A percentile compares a stretch with the other conserved stretches of the same genome.
Conservation (phyloP, 35 echinoderm and acorn worm genomes). For the Heliocidaris tuberculata region DNA sequence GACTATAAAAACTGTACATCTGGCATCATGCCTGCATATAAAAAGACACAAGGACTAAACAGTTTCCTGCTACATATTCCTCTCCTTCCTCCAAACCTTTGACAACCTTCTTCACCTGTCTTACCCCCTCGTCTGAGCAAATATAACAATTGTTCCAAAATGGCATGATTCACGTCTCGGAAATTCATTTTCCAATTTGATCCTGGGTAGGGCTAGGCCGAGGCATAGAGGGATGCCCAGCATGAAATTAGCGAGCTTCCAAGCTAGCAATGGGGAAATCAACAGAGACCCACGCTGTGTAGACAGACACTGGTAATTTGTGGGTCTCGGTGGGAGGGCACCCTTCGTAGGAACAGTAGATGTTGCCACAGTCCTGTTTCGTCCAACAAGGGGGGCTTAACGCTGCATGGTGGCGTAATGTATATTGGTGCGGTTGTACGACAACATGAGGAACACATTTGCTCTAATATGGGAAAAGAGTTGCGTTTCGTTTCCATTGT, state of each 20-base stretch:
- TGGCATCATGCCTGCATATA: not conserved
- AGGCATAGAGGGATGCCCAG: not conserved
- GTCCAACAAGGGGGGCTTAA: not conserved
- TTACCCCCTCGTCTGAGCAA: not conserved
- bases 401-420: not conserved
- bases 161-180: not conserved
- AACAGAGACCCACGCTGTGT: not conserved
- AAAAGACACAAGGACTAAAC: not conserved
- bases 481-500: too few relatives aligned
- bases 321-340: not conserved
- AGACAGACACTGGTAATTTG: constrained; percentile 24
- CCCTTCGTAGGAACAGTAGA: not conserved
- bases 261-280: not conserved
- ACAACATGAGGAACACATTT: too few relatives aligned
- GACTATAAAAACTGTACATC: too few relatives aligned
- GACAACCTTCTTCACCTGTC: not conserved
- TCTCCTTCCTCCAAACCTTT: not conserved
- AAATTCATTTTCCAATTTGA: constrained; percentile 22
- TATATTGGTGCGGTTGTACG: too few relatives aligned
- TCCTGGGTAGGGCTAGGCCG: not conserved
- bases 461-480: too few relatives aligned
- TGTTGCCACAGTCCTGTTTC: not conserved
- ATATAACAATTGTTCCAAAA: constrained; percentile 6
- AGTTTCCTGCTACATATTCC: not conserved
- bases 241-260: constrained; percentile 3